Base-by-base conservation (phyloP, 2,113 vertebrate genomes). In the Xyrauchen texanus region DNA sequence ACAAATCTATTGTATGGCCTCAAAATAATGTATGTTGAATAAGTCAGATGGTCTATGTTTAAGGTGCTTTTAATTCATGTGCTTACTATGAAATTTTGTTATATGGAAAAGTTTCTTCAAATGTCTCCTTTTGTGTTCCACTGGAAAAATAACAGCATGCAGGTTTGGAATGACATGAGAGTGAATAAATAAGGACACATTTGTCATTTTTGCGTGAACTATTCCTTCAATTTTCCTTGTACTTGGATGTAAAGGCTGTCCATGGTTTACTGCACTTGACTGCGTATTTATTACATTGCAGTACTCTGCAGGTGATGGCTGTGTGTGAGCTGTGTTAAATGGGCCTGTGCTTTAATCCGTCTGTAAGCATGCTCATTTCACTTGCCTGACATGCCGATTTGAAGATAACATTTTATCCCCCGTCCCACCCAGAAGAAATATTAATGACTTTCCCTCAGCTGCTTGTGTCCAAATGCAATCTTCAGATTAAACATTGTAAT, bases 291-390 rank as follows among this genome's bases (percentile, higher is more conserved):
- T 84, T 74, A 44, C 68, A 61, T 75, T 67, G 82, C 79, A 68
- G 71, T 66, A 67, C 71, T 74, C 47, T 68, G 79, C 53, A 58
- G 62, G 61, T 79, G 66, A 76, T 52, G 60, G 21, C 68, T n/a
- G n/a, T 42, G 47, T 11, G 68, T 47, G 60, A 66, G 68, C 16
- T 8, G 9, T 64, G n/a, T 66, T 78, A 83, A 85, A 87, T 79
- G 60, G 70, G 62, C 52, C 13, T 75, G 55, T 61, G 87, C 89
- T 88, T 88, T 89, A 87, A 84, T 90, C 85, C 77, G 84, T 91
- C 84, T 47, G 70, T 88, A 86, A 88, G 44, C 15, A 76, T 85
- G 84, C 81, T 42, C 80, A 79, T 87, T 85, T 86, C 84, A 83
- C 84, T 80, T 85, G 86, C 86, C 85, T 86, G 82, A 80, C 83